Base-by-base conservation (phyloP, 2,888 invertebrate species). In the Cynaeus angustus region DNA sequence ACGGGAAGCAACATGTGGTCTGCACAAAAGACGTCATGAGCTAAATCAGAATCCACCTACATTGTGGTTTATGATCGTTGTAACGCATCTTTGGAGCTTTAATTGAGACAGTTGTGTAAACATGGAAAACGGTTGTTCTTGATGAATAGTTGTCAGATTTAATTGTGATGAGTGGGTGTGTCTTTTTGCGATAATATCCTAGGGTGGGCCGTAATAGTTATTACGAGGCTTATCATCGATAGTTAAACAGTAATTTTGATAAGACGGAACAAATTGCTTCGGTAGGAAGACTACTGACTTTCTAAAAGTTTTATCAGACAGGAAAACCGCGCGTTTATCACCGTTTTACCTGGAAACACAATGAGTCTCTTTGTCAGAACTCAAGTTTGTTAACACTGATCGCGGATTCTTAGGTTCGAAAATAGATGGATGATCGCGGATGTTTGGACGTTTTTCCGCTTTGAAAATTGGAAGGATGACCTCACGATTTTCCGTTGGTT, bases 251-350 rank as follows among this genome's bases (percentile, higher is more conserved):
- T 10, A 6, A 37, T 10, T n/a, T 37, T 37, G 37, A 37, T 37
- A 37, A 37, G 1, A 10, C 37, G 13, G 10, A 43, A 1, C 43
- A 21, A 21, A 21, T 21, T 21, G 13, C 2, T 8, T 46, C 7
- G 37, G 8, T 37, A 8, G 37, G 1, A 7, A 0, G 3, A 12
- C 43, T 43, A 43, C 43, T 4, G 21, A 21, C 21, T 21, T 21
- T 21, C 21, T 21, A 21, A 21, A 21, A 21, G 2, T n/a, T 7
- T 55, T 55, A 55, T 55, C 55, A 12, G 6, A 12, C 33, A 48
- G 50, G 61, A 61, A 61, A 61, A 61, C 61, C 61, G 48, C 61
- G 48, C 50, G 10, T 16, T 61, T 61, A 61, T 61, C 61, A 48
- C 13, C 48, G 61, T 10, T 48, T 61, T 61, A 61, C 61, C 61